Conservation (phyloP, 1,140 invertebrate species). For the Brachionus angularis region DNA sequence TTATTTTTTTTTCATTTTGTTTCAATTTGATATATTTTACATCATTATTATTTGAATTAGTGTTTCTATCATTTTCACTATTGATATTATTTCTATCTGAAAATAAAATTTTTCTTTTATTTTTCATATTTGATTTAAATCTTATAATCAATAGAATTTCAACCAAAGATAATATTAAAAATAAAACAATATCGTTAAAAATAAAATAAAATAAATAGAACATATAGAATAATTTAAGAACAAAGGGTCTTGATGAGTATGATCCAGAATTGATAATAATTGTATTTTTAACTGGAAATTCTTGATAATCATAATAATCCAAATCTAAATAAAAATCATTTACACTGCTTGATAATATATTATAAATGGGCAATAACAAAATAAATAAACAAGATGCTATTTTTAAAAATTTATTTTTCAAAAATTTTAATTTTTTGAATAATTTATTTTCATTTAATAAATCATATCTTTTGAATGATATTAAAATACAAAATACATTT, state of each 20-base stretch:
- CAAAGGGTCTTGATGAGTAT: too few relatives aligned
- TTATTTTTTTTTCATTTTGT: conserved; percentile 4
- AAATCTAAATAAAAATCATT: neutral
- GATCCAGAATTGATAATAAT: too few relatives aligned
- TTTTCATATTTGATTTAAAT: neutral
- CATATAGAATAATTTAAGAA: neutral
- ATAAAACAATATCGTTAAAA: neutral
- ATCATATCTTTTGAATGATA: neutral
- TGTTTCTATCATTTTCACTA: too few relatives aligned
- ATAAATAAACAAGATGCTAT: too few relatives aligned
- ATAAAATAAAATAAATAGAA: neutral
- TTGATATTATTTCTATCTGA: too few relatives aligned
- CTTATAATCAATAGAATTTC: neutral
- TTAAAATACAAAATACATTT: neutral
- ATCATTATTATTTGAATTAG: too few relatives aligned
- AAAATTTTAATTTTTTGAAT: too few relatives aligned
- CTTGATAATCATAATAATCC: conserved; percentile 8
- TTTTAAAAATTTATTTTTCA: too few relatives aligned
- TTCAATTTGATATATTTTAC: neutral
- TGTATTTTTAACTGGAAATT: conserved; percentile 9
- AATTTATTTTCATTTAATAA: neutral
- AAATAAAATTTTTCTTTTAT: neutral
- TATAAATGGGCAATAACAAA: too few relatives aligned
- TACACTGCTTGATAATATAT: neutral
- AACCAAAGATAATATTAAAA: neutral